Evolutionary conservation across 2,113 vertebrate genomes (phyloP).

Genomic region (Syrrhaptes paradoxus): DNA sequence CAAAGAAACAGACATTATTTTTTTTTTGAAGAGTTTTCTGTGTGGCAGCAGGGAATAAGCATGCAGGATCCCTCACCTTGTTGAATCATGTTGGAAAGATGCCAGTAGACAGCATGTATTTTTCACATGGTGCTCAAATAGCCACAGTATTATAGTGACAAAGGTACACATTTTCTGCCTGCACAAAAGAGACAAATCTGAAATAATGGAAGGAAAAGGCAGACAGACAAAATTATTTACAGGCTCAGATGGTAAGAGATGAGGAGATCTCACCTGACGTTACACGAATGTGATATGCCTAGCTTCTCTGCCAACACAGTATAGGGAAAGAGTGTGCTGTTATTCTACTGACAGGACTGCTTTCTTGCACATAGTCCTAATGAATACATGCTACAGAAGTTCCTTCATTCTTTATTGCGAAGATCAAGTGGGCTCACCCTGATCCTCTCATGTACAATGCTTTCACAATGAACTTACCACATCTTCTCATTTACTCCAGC

Average conservation of each 20-base stretch:
- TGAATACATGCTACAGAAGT: background rate
- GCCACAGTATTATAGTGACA: background rate
- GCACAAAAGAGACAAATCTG: background rate
- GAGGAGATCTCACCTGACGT: background rate
- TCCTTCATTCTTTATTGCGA: background rate
- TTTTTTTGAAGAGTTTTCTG: background rate
- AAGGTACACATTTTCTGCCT: background rate
- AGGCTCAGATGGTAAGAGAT: background rate
- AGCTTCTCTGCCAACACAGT: background rate
- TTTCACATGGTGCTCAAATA: background rate
- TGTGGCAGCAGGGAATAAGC: background rate
- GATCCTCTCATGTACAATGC: background rate
- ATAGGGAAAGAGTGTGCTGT: background rate
- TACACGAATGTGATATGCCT: background rate
- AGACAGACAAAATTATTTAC: background rate
- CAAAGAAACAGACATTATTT: background rate
- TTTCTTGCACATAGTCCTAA: background rate
- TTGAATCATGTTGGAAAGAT: background rate
- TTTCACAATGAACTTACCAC: background rate
- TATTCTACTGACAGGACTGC: background rate
- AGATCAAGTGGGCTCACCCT: background rate
- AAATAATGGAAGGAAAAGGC: background rate
- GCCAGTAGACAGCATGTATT: background rate
- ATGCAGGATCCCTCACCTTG: background rate
- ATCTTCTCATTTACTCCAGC: background rate